Percentiles rank a stretch among this genome's conserved stretches.
These are phyloP conservation scores for Sebastes flavidus DNA, from an alignment of 2,797 vertebrate species.

Conservation along the genomic window DNA sequence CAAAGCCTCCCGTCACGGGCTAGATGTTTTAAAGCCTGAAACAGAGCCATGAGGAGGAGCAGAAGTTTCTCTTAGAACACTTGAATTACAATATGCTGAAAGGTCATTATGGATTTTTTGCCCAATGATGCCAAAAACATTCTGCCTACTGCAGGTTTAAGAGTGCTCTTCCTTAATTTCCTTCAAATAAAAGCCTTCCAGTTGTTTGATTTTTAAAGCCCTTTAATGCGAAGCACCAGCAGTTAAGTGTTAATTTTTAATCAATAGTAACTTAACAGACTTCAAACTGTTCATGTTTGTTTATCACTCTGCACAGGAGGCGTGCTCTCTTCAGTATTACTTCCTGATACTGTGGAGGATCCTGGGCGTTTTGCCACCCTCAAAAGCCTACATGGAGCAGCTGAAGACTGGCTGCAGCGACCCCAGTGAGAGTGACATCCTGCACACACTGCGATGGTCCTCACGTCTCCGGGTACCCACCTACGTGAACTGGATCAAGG, in stretches of 20 bases:
- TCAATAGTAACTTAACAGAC: background rate
- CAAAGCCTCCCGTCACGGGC: too few relatives aligned
- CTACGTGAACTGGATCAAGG: conserved; percentile 95
- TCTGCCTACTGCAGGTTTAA: background rate
- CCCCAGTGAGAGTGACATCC: conserved; percentile 93
- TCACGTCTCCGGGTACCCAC: conserved; percentile 90
- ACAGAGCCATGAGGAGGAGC: too few relatives aligned
- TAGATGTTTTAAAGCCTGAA: too few relatives aligned
- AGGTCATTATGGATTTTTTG: too few relatives aligned
- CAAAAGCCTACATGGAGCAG: conserved; percentile 92
- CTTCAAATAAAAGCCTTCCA: background rate
- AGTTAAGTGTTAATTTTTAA: background rate
- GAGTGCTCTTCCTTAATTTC: background rate
- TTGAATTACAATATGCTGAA: too few relatives aligned
- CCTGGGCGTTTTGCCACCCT: conserved; percentile 93
- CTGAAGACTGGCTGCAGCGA: conserved; percentile 88
- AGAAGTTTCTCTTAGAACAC: too few relatives aligned
- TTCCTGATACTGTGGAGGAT: conserved; percentile 97
- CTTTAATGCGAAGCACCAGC: background rate
- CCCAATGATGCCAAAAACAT: background rate
- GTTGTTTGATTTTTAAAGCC: background rate
- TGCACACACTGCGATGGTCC: conserved; percentile 96
- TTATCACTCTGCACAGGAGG: conserved; percentile 84
- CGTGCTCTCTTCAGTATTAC: conserved; percentile 97
- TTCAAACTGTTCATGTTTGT: background rate